Base-by-base conservation (phyloP, 2,888 invertebrate genomes). In the Ptilodon capucinus region DNA sequence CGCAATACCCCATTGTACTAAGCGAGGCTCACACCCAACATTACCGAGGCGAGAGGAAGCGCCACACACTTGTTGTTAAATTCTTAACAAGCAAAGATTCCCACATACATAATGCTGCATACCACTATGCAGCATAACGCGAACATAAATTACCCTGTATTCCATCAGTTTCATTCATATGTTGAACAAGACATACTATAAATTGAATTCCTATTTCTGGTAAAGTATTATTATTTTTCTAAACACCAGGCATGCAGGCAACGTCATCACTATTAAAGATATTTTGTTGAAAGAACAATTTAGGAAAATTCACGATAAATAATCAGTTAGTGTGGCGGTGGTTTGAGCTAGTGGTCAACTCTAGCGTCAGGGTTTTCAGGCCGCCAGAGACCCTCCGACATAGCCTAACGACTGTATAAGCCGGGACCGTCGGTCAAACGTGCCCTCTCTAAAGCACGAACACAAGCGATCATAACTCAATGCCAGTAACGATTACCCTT, bases 11-110 rank as follows among this genome's bases (percentile, higher is more conserved):
- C 56, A 57, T 54, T 56, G 48, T 60, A 67, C 56, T 55, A 80
- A 80, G 80, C 78, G 59, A 81, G 82, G 75, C 79, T 69, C 60
- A 64, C 66, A 74, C 63, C 64, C 65, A 54, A 41, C 59, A 46
- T 42, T 44, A 51, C 51, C n/a, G 45, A 42, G 44, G 57, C 46
- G 55, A 52, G 46, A 34, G 4, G 42, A 51, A 54, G 54, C 51
- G 42, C 42, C 11, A 13, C 14, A 39, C 21, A 14, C 39, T 19
- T 18, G 9, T 39, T 25, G 42, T 35, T 28, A n/a, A 39, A 9
- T 6, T 4, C 39, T 17, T 35, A 21, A 39, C 39, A n/a, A 38
- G 18, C 6, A 38, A 19, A 9, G 2, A 14, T 7, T 13, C 19
- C 13, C 44, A 45, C 38, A 46, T 16, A 17, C 14, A 45, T n/a